A percentile compares a stretch with the other conserved stretches of the same genome.
Evolutionary conservation across 2,797 vertebrate species (phyloP).

Genomic region (Coilia nasus): DNA sequence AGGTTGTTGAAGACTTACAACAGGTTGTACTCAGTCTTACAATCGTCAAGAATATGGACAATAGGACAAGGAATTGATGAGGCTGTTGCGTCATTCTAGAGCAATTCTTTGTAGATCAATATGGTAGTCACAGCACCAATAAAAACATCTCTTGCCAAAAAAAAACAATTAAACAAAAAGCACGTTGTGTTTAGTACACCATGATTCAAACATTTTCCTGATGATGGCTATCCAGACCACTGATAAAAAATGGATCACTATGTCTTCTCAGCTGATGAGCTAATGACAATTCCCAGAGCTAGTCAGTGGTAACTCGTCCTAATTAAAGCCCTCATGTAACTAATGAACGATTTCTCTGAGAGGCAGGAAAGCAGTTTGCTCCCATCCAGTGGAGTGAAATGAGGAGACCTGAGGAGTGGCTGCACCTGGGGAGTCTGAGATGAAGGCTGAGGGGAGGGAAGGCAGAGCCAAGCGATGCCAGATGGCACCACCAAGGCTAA

Average conservation of each 20-base stretch:
- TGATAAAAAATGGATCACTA: neutral
- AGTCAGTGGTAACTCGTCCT: slow-evolving; percentile 7
- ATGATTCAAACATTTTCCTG: neutral
- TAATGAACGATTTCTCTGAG: neutral
- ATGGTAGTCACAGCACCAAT: neutral
- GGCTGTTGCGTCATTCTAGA: neutral
- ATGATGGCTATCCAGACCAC: neutral
- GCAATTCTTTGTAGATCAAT: neutral
- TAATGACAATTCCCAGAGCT: slow-evolving; percentile 1
- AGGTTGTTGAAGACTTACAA: neutral
- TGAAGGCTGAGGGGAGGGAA: neutral
- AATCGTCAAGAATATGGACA: neutral
- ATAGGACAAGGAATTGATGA: neutral
- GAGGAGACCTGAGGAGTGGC: neutral
- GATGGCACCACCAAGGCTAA: neutral
- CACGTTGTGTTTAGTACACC: neutral
- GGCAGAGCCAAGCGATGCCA: neutral
- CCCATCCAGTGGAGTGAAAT: neutral
- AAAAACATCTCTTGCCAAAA: too few relatives aligned
- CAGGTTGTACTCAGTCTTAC: neutral
- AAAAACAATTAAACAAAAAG: neutral
- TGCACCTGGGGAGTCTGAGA: neutral
- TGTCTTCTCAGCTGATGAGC: neutral
- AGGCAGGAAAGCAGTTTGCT: neutral
- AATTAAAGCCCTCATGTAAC: neutral